Base-by-base conservation (phyloP, 2,113 vertebrate species). In the Piprites chloris region DNA sequence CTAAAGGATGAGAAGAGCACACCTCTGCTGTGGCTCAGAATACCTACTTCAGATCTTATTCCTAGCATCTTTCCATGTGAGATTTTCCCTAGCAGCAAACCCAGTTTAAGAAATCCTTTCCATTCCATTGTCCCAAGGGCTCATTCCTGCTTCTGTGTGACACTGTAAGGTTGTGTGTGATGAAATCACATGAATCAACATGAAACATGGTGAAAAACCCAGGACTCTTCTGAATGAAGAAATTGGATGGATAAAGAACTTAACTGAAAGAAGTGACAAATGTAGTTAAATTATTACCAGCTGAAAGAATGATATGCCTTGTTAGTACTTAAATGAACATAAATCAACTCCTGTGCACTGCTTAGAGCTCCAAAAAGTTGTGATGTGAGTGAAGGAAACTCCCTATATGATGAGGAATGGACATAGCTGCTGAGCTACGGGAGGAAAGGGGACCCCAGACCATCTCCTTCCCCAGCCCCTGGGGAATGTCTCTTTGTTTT, bases 401-500 rank as follows among this genome's bases (percentile, higher is more conserved):
- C 22, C 11, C 24, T 68, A 3, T 24, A 11, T 24, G 22, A 33
- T 56, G 14, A 71, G 22, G 27, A 49, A 71, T 63, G 41, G 32
- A 27, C 0, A 0, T 33, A 62, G 21, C 26, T 49, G 9, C 47
- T 56, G 26, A 41, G 14, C 41, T 37, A 14, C 37, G 41, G 12
- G 47, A 49, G 35, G 41, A 76, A 35, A 61, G 9, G 46, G 16
- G 16, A 62, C 26, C 14, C 59, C 41, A 63, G 22, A 53, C 9
- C 3, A 46, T 7, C 0, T 0, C 42, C 32, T 11, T 63, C 46
- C 24, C 26, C 32, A 69, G 22, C 4, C 35, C 9, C 24, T 44
- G 10, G 15, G 17, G 18, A 65, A 3, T 21, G 19, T 32, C 35
- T 46, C 21, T 42, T 0, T 23, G 28, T 69, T 77, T 63, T 44